Evolutionary conservation across 2,797 vertebrate species (phyloP), one percentile per base, ranked within the genome.

Genomic region (Eptatretus atami): DNA sequence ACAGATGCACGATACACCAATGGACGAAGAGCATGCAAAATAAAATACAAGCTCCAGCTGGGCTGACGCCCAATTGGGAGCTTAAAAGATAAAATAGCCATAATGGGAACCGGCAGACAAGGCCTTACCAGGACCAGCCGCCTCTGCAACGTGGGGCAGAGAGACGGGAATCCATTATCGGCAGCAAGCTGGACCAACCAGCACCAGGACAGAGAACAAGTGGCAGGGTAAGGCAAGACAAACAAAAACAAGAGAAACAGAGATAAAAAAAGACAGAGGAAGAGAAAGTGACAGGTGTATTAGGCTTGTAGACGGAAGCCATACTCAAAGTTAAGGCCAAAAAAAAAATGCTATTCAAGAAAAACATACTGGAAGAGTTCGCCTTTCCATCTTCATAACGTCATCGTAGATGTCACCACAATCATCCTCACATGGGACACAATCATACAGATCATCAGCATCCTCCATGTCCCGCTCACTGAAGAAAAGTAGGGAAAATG

Each of bases 321-420:
- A 44, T 44, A 44, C 31, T 44, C 6, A 44, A 44, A 44, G 31
- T 44, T 44, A 5, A 44, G 31, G 31, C 2, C 31, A 44, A 19
- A 44, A 44, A 44, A 44, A 44, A 44, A 44, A 44, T 44, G 31
- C 31, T 44, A 44, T 44, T 44, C 31, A 44, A 44, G 31, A 44
- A 44, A 44, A 6, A 3, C 78, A 85, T 71, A 96, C 90, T 88
- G 88, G 94, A 73, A 88, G 92, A 76, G 87, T 87, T 74, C 84
- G 83, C 68, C 87, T 86, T 70, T 98, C 92, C 81, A 96, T 86
- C 75, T 86, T 81, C 76, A 96, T 98, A 76, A 98, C 95, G 76
- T 98, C 90, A 75, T 96, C 92, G 1, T 98, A 98, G 77, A 98
- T 92, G 71, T 94, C 90, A 10, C 93, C 92, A 0, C 85, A 85